phyloP scores from a whole-genome alignment of 2,113 vertebrate genomes.

The Glaucidium brasilianum region DNA sequence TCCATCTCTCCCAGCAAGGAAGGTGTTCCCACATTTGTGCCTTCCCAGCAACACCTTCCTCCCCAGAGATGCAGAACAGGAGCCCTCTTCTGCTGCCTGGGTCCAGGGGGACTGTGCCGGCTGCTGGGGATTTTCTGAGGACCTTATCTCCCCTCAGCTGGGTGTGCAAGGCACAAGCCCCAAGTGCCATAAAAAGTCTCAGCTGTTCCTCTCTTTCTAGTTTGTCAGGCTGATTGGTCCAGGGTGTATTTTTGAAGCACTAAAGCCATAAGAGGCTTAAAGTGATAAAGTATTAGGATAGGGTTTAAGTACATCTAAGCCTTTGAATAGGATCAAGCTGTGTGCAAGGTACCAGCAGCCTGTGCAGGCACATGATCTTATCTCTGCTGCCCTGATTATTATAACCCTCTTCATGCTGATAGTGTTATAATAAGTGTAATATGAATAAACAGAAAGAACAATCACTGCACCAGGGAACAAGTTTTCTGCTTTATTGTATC shows the following conservation, averaged over 20 bases:
- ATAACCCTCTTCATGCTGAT: not conserved
- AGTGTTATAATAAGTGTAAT: conserved; percentile 5
- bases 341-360: not conserved
- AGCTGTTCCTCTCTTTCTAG: not conserved
- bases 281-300: conserved; percentile 18
- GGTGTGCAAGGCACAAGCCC: not conserved
- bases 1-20: not conserved
- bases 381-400: conserved; percentile 38
- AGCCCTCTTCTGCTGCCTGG: not conserved
- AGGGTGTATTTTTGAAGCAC: conserved; percentile 1
- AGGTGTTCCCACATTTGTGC: accelerated
- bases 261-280: conserved; percentile 26
- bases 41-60: accelerated
- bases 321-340: conserved; percentile 38
- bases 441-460: conserved; percentile 9
- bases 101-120: not conserved
- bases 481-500: not conserved
- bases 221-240: not conserved
- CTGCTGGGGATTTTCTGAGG: not conserved
- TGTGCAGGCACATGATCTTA: not conserved
- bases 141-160: accelerated
- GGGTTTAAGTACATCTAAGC: conserved; percentile 21
- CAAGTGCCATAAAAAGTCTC: not conserved
- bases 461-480: not conserved
- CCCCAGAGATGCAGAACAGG: accelerated